Evolutionary conservation across 1,140 invertebrate species (phyloP), one percentile per base, ranked within the genome.

Genomic region (Neuroterus valhalla): DNA sequence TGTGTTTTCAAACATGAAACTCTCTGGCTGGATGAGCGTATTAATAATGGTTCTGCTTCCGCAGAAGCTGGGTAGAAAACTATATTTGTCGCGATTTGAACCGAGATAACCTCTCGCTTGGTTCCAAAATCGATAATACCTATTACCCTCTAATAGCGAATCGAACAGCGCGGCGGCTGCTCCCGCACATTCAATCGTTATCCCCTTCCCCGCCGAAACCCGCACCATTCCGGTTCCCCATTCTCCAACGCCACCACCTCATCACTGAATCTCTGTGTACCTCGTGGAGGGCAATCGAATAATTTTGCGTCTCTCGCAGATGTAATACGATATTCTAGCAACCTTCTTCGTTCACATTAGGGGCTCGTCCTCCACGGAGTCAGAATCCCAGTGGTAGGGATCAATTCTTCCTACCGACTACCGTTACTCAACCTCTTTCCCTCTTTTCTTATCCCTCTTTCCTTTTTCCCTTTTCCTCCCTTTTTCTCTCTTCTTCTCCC

Each of bases 21-120:
- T 10, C 31, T 26, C 4, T 8, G 19, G 1, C 12, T 52, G 12
- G 6, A 52, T 52, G 11, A 11, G 23, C 1, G 19, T 62, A 62
- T 31, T 14, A 62, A 62, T 38, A 62, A 62, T 62, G 55, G 23
- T n/a, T 11, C 55, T 14, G 48, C 21, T 31, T 62, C 31, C 55
- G 26, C 31, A 62, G 21, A 38, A 62, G 12, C 55, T 62, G 55
- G 55, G 12, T 62, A 26, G 55, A 62, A 62, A 31, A 62, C 55
- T 71, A 78, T 78, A 80, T 82, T 80, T 81, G 75, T 80, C 80
- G 80, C 67, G 78, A 82, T 81, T 82, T 73, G 71, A 82, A 82
- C 70, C 69, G 62, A 70, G 74, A 80, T 82, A 81, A 81, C 78
- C 76, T 75, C 70, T 62, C 67, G 55, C 76, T 72, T 68, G 75